Conservation (phyloP, 2,113 vertebrate species). For the Centropus unirufus region DNA sequence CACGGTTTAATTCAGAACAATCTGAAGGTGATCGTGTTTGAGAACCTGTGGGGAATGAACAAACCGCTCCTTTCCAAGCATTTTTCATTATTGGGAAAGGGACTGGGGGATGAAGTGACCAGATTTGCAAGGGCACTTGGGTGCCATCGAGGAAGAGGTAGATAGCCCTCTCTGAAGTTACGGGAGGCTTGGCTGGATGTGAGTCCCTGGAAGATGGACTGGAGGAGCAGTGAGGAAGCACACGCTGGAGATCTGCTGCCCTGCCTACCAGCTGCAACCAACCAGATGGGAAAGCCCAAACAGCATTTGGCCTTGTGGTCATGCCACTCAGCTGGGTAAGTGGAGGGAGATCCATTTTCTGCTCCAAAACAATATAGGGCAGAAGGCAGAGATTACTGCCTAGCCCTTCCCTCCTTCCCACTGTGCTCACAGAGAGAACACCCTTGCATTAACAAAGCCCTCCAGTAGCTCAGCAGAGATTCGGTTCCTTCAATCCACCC, state of each 20-base stretch:
- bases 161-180: conserved; percentile 50
- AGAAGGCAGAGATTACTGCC: background rate
- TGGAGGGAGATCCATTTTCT: background rate
- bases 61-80: conserved; percentile 2
- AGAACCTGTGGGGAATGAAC: background rate
- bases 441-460: background rate
- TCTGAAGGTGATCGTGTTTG: background rate
- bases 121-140: conserved; percentile 64
- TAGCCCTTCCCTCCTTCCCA: background rate
- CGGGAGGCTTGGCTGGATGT: background rate
- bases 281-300: background rate
- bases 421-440: background rate
- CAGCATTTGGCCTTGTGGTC: background rate
- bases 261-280: background rate
- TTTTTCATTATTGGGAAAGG: background rate
- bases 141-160: conserved; percentile 63
- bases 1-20: background rate
- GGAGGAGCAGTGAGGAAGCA: background rate
- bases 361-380: background rate
- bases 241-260: background rate
- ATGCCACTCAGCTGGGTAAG: background rate
- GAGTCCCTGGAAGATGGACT: background rate
- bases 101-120: background rate
- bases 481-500: background rate
- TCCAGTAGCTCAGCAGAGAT: background rate